Percentiles rank a stretch among this genome's conserved stretches.
These are phyloP conservation scores for Idaea aversata DNA, from an alignment of 2,888 invertebrate species.

Conservation along the genomic window DNA sequence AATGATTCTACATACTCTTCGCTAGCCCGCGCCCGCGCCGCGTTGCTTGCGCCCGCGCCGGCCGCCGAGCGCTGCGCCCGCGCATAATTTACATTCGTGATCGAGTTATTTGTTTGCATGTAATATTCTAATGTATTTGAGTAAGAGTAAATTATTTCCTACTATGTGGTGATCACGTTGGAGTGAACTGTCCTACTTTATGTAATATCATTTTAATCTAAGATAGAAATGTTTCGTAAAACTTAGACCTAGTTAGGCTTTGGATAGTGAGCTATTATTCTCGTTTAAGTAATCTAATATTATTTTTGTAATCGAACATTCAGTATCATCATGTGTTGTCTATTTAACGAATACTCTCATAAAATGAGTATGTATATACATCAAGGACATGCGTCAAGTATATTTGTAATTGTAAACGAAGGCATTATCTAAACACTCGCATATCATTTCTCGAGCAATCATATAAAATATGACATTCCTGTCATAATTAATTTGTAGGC, in stretches of 20 bases:
- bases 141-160: slow-evolving; percentile 33
- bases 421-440: neutral
- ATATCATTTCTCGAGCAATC: neutral
- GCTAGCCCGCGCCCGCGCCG: neutral
- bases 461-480: neutral
- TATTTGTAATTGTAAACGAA: too few species aligned
- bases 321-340: neutral
- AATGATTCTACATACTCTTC: neutral
- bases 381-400: neutral
- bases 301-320: neutral
- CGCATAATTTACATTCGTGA: slow-evolving; percentile 41
- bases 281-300: neutral
- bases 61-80: neutral
- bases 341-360: neutral
- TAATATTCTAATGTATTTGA: slow-evolving; percentile 34
- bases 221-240: neutral
- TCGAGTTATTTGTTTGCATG: slow-evolving; percentile 43
- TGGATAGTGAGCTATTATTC: neutral
- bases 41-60: neutral
- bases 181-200: slow-evolving; percentile 27
- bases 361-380: neutral
- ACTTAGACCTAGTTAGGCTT: neutral
- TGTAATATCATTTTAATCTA: slow-evolving; percentile 5
- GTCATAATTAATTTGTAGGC: neutral
- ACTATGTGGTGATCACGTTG: slow-evolving; percentile 23